A percentile compares a stretch with the other conserved stretches of the same genome.
Evolutionary conservation across 2,888 invertebrate genomes (phyloP).

Genomic region (Yponomeuta cagnagella): DNA sequence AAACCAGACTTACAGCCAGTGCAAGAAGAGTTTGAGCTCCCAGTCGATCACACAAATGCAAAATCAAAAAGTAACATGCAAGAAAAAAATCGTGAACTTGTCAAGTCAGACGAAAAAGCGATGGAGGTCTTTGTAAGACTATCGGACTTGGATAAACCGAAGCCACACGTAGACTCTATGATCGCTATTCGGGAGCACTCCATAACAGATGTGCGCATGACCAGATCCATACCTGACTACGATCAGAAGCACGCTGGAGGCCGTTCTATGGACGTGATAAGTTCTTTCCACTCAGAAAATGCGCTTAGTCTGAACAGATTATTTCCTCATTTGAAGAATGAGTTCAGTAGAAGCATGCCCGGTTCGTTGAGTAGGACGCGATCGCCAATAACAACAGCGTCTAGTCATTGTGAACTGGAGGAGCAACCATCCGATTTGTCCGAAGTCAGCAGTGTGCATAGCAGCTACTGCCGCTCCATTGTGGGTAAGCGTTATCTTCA

Average conservation of each 20-base stretch:
- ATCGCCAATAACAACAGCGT: constrained; percentile 39
- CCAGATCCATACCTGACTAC: constrained; percentile 81
- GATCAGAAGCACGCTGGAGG: constrained; percentile 67
- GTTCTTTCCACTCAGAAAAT: constrained; percentile 75
- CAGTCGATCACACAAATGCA: background rate
- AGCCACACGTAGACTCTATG: constrained; percentile 49
- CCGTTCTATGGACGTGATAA: constrained; percentile 78
- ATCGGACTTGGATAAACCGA: constrained; percentile 84
- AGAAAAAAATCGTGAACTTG: background rate
- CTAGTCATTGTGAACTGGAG: constrained; percentile 53
- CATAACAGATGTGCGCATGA: constrained; percentile 73
- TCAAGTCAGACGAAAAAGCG: constrained; percentile 6
- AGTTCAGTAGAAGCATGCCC: constrained; percentile 64
- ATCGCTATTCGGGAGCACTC: constrained; percentile 33
- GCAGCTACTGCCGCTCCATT: constrained; percentile 74
- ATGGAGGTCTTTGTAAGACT: constrained; percentile 80
- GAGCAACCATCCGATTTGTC: constrained; percentile 72
- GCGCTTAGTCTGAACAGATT: constrained; percentile 75
- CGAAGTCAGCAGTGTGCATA: constrained; percentile 73
- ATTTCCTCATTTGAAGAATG: constrained; percentile 77
- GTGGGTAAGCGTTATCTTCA: constrained; percentile 48
- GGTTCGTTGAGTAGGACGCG: constrained; percentile 48
- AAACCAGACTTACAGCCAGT: constrained; percentile 13
- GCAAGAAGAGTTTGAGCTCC: constrained; percentile 7
- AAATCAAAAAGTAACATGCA: background rate